Conservation (phyloP, 2,113 vertebrate genomes). For the Notechis scutatus region DNA sequence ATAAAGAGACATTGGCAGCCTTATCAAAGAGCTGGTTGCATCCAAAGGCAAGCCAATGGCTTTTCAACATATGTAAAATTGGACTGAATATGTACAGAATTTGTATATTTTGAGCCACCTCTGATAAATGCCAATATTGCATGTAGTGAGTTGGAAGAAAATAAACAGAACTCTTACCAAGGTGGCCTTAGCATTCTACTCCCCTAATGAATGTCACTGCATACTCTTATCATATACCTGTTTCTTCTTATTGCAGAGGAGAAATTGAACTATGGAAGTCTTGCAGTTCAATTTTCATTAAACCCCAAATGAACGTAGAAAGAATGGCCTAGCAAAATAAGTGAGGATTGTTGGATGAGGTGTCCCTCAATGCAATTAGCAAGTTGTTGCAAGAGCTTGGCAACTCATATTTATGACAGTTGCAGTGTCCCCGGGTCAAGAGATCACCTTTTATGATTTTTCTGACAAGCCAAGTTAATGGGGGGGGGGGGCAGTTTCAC, state of each 20-base stretch:
- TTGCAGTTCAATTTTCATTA: not conserved
- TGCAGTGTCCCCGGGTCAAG: no score
- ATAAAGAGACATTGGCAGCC: not conserved
- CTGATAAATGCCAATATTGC: rapidly evolving
- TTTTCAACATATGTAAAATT: not conserved
- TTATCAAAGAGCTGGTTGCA: not conserved
- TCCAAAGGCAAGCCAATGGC: not conserved
- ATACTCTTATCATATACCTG: not conserved
- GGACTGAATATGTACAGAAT: not conserved
- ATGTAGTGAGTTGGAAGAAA: rapidly evolving
- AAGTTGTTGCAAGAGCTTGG: no score
- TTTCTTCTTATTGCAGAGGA: not conserved
- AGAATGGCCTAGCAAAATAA: not conserved
- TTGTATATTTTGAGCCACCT: rapidly evolving
- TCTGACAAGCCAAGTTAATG: no score
- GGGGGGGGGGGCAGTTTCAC: not conserved
- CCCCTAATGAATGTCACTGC: not conserved
- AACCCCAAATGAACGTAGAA: not conserved
- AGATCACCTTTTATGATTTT: no score
- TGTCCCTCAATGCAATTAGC: no score
- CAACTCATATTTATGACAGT: no score
- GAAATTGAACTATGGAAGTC: not conserved
- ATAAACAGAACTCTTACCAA: not conserved
- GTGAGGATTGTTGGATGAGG: not conserved
- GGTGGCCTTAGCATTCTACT: not conserved